phyloP scores from a whole-genome alignment of 2,797 vertebrate species.

The Trematomus bernacchii region DNA sequence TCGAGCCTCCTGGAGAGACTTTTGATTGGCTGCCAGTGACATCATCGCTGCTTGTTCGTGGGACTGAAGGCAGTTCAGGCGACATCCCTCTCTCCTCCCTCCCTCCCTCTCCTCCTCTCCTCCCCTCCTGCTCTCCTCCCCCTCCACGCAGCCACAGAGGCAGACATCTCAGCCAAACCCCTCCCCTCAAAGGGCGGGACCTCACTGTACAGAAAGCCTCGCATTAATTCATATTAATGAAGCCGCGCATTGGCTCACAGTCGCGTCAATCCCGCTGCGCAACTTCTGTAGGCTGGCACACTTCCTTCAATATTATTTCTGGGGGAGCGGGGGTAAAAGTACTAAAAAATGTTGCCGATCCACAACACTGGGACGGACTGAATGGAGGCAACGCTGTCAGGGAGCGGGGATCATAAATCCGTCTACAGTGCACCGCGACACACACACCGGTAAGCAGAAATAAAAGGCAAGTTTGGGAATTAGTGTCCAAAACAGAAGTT shows the following conservation, averaged over 20 bases:
- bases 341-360: constrained; percentile 87
- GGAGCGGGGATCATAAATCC: constrained; percentile 65
- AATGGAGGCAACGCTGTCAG: constrained; percentile 80
- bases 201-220: constrained; percentile 49
- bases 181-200: constrained; percentile 76
- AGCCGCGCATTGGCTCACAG: constrained; percentile 81
- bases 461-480: constrained; percentile 69
- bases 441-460: constrained; percentile 70
- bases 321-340: constrained; percentile 89
- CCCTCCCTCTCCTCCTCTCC: background rate
- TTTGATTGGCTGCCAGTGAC: constrained; percentile 94
- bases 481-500: constrained; percentile 53
- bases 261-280: constrained; percentile 80
- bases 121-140: background rate
- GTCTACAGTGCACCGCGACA: constrained; percentile 66
- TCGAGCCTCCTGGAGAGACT: constrained; percentile 71
- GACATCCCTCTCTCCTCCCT: constrained; percentile 26
- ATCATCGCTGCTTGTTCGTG: constrained; percentile 83
- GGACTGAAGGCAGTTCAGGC: constrained; percentile 60
- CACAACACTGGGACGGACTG: constrained; percentile 86
- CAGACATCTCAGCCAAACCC: constrained; percentile 53
- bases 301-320: constrained; percentile 87
- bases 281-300: constrained; percentile 79
- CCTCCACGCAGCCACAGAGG: constrained; percentile 53
- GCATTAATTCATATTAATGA: constrained; percentile 74